Evolutionary conservation across 37 sponge, comb jelly and placozoan genomes (phyloP).

Genomic region (Oopsacas minuta): DNA sequence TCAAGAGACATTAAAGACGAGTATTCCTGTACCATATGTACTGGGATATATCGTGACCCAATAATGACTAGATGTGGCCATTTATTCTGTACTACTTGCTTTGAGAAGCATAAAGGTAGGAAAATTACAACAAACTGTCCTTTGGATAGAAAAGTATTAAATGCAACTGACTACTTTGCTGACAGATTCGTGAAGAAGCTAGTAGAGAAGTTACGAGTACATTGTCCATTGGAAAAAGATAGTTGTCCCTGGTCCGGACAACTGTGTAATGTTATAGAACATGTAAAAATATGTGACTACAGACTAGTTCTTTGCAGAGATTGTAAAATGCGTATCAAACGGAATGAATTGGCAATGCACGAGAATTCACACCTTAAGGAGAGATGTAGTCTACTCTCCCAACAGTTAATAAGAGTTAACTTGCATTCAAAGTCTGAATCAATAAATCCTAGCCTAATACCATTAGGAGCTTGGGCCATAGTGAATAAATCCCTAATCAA

Average conservation of each 20-base stretch:
- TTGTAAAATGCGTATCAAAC: not conserved
- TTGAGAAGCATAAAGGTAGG: not conserved
- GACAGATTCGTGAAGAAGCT: slow-evolving; percentile 2
- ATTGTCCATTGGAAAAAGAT: not conserved
- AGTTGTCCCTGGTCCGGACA: not conserved
- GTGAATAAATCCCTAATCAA: not conserved
- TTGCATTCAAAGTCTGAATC: not conserved
- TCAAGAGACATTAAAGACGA: not conserved
- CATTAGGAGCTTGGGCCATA: not conserved
- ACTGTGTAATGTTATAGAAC: not conserved
- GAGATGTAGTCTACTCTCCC: not conserved
- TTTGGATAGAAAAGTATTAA: not conserved
- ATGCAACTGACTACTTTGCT: not conserved
- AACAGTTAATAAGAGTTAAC: not conserved
- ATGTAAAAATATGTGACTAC: not conserved
- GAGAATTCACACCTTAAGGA: slow-evolving; percentile 4
- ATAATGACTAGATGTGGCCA: slow-evolving; percentile 5
- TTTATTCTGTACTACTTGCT: not conserved
- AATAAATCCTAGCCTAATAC: not conserved
- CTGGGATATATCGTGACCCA: not conserved
- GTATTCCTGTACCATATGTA: not conserved
- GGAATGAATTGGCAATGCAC: not conserved
- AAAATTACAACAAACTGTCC: not conserved
- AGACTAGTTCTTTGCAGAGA: not conserved
- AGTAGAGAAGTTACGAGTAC: not conserved